Conservation (phyloP, 2,797 vertebrate genomes). For the Hippoglossus hippoglossus region DNA sequence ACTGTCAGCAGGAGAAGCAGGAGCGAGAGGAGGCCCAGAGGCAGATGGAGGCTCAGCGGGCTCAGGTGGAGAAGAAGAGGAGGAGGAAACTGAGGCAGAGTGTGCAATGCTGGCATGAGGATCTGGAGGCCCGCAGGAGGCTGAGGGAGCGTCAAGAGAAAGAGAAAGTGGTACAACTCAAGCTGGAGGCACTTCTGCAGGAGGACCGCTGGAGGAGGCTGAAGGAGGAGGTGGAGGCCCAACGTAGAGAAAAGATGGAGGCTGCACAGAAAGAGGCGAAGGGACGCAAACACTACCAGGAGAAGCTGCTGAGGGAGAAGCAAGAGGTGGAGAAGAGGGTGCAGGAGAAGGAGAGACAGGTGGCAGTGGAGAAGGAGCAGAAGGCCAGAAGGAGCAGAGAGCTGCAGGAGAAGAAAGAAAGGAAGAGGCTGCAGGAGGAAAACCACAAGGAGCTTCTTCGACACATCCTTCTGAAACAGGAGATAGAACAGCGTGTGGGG, state of each 20-base stretch:
- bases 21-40: conserved; percentile 79
- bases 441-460: conserved; percentile 78
- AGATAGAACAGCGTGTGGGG: conserved; percentile 76
- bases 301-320: conserved; percentile 66
- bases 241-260: conserved; percentile 53
- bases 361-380: conserved; percentile 58
- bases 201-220: conserved; percentile 73
- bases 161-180: conserved; percentile 18
- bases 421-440: conserved; percentile 71
- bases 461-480: conserved; percentile 80
- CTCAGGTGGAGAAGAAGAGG: conserved; percentile 68
- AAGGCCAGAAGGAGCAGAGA: conserved; percentile 66
- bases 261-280: conserved; percentile 50
- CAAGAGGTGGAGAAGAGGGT: conserved; percentile 54
- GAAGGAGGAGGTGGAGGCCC: conserved; percentile 69
- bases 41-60: conserved; percentile 64
- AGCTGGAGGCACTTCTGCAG: conserved; percentile 49
- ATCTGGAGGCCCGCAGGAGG: conserved; percentile 70
- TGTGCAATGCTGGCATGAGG: conserved; percentile 74
- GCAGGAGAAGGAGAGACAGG: conserved; percentile 61
- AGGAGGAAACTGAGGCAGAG: conserved; percentile 72
- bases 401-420: conserved; percentile 51
- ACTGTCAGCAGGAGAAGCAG: conserved; percentile 71
- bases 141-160: conserved; percentile 51
- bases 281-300: conserved; percentile 71